A percentile compares a stretch with the other conserved stretches of the same genome.
phyloP scores from a whole-genome alignment of 2,797 vertebrate species.

The Xenopus petersii region DNA sequence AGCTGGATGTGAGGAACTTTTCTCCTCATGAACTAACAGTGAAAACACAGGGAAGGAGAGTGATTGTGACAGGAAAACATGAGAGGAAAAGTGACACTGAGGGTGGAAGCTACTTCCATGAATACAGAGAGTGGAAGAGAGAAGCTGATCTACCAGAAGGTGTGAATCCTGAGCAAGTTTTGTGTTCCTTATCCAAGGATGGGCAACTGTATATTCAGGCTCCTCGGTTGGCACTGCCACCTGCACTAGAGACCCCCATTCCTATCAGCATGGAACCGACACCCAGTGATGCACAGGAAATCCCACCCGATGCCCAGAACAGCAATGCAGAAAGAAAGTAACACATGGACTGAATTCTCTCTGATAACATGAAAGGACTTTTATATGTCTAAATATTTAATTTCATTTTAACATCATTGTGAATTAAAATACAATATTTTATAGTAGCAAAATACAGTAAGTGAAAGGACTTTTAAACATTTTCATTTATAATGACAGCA shows the following conservation, averaged over 20 bases:
- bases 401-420: no score
- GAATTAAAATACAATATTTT: no score
- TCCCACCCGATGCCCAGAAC: not conserved
- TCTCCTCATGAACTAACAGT: conserved; percentile 67
- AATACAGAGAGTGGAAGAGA: conserved; percentile 66
- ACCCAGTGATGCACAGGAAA: not conserved
- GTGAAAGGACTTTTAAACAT: no score
- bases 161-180: conserved; percentile 9
- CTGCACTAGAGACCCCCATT: conserved; percentile 1
- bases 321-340: not conserved
- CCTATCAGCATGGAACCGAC: not conserved
- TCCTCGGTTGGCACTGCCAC: conserved; percentile 12
- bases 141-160: conserved; percentile 64
- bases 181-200: not conserved
- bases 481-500: no score
- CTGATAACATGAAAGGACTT: no score
- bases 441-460: no score
- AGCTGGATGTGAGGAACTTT: conserved; percentile 66
- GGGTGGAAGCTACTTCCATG: conserved; percentile 64
- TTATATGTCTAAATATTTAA: no score
- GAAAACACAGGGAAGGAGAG: conserved; percentile 61
- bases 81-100: conserved; percentile 61
- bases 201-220: conserved; percentile 1
- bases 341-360: no score
- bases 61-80: conserved; percentile 62